Percentiles rank a stretch among this genome's conserved stretches.
These are phyloP conservation scores for Ectobius pallidus DNA, from an alignment of 2,888 invertebrate species.

Conservation along the genomic window DNA sequence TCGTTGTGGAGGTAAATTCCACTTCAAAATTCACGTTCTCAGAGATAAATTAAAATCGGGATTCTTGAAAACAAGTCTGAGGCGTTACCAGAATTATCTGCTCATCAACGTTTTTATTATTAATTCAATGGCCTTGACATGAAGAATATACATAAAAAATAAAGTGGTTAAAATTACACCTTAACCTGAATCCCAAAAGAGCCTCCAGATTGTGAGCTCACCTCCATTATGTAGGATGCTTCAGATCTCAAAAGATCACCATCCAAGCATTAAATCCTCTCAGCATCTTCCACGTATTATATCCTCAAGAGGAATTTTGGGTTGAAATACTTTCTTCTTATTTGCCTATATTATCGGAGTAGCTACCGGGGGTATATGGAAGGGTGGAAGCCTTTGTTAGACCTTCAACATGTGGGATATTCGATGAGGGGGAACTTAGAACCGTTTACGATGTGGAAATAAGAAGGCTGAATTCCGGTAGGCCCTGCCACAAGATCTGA, in stretches of 20 bases:
- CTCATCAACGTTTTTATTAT: too few species aligned
- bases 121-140: too few species aligned
- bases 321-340: background rate
- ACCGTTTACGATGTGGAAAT: background rate
- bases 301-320: background rate
- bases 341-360: background rate
- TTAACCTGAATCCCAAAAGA: too few species aligned
- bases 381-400: background rate
- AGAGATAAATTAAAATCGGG: too few species aligned
- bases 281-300: background rate
- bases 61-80: too few species aligned
- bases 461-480: conserved; percentile 23
- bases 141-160: too few species aligned
- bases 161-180: too few species aligned
- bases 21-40: too few species aligned
- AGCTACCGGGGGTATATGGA: too few species aligned
- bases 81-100: too few species aligned
- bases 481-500: conserved; percentile 8
- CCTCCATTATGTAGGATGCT: background rate
- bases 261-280: background rate
- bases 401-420: background rate
- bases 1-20: too few species aligned
- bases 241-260: background rate
- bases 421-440: background rate
- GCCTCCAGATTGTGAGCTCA: too few species aligned